A percentile compares a stretch with the other conserved stretches of the same genome.
phyloP scores from a whole-genome alignment of 2,797 vertebrate species.

The Pempheris klunzingeri region DNA sequence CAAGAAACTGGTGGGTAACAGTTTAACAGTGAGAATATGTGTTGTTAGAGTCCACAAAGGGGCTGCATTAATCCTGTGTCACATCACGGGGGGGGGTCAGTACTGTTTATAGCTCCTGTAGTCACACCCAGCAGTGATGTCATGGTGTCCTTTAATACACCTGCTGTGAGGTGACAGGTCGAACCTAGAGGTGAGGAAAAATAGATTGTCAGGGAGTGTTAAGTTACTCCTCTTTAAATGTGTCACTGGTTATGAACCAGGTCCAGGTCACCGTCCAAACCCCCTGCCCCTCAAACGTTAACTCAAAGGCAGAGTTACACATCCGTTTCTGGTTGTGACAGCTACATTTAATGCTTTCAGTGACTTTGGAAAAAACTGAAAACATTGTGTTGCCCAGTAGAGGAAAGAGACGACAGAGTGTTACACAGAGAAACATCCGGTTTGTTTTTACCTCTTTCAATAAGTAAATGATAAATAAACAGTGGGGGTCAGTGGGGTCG shows the following conservation, averaged over 20 bases:
- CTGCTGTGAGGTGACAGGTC: background rate
- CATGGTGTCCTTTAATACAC: background rate
- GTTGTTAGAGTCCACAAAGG: background rate
- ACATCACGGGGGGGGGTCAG: no score
- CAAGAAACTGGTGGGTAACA: slow-evolving; percentile 91
- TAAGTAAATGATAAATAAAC: no score
- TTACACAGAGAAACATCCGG: background rate
- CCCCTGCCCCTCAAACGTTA: background rate
- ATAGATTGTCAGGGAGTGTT: background rate
- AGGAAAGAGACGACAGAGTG: background rate
- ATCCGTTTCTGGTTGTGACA: no score
- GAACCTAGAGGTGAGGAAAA: background rate
- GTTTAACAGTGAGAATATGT: background rate
- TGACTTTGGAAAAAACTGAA: background rate
- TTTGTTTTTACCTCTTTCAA: background rate
- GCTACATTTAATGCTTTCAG: background rate
- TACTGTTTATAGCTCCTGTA: no score
- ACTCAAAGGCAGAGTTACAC: background rate
- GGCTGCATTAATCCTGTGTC: background rate
- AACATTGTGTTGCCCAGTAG: background rate
- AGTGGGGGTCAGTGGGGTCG: background rate
- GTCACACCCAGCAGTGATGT: background rate
- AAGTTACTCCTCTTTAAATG: background rate
- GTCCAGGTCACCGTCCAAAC: background rate
- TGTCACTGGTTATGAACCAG: background rate